These are phyloP conservation scores for Diuraphis noxia DNA, from an alignment of 1,140 invertebrate genomes.

Conservation along the genomic window DNA sequence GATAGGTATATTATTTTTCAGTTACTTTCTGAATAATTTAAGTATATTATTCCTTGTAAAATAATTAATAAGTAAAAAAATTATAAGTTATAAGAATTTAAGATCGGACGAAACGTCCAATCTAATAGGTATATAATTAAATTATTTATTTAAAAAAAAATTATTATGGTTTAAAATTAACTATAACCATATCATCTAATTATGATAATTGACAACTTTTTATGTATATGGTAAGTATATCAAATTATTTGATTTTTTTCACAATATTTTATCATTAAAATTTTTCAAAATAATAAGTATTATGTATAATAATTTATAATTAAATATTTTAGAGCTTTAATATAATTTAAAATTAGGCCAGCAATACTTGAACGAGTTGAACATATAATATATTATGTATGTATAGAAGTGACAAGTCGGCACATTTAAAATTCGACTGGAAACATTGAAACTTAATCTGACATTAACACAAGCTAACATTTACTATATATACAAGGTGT, in stretches of 20 bases:
- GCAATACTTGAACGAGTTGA: neutral
- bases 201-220: too few relatives aligned
- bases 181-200: too few relatives aligned
- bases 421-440: neutral
- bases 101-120: too few relatives aligned
- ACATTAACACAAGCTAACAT: slow-evolving; percentile 19
- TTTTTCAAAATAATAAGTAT: neutral
- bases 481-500: too few relatives aligned
- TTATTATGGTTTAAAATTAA: too few relatives aligned
- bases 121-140: too few relatives aligned
- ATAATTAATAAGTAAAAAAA: too few relatives aligned
- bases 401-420: slow-evolving; percentile 4
- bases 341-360: neutral
- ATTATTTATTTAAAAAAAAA: too few relatives aligned
- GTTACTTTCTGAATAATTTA: too few relatives aligned
- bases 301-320: neutral
- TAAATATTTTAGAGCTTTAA: neutral
- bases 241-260: neutral
- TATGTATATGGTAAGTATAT: neutral
- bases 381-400: neutral
- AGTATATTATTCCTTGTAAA: too few relatives aligned
- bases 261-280: neutral
- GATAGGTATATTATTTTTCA: too few relatives aligned
- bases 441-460: slow-evolving; percentile 35
- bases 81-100: too few relatives aligned